A percentile compares a stretch with the other conserved stretches of the same genome.
Conservation (phyloP, 2,797 vertebrate genomes). For the Pipistrellus nathusii region DNA sequence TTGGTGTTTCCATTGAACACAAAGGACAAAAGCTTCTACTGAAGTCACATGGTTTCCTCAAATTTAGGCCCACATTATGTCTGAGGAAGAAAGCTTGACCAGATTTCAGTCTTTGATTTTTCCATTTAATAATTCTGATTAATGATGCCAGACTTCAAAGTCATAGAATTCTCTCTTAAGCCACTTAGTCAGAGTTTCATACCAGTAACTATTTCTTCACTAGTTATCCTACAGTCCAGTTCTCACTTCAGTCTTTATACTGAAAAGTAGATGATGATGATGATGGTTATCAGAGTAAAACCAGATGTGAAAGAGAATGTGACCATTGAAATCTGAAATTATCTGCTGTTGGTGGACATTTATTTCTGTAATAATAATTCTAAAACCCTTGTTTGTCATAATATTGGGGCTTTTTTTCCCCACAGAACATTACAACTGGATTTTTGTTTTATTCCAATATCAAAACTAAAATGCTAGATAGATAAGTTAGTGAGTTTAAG, state of each 20-base stretch:
- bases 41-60: neutral
- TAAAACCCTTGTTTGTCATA: conserved; percentile 32
- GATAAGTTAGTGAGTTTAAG: conserved; percentile 64
- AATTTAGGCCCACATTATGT: neutral
- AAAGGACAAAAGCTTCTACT: neutral
- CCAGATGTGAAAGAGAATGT: neutral
- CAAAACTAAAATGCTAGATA: conserved; percentile 66
- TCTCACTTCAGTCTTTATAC: neutral
- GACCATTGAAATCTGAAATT: neutral
- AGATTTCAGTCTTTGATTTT: neutral
- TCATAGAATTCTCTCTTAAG: neutral
- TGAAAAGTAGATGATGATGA: neutral
- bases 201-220: neutral
- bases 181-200: neutral
- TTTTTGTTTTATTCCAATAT: conserved; percentile 71
- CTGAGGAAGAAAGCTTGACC: neutral
- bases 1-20: neutral
- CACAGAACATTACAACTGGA: conserved; percentile 47
- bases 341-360: neutral
- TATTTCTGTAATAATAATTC: conserved; percentile 13
- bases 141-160: neutral
- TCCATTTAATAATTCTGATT: neutral
- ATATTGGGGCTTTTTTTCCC: conserved; percentile 42
- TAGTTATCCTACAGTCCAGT: neutral
- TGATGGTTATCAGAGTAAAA: neutral